Conservation (phyloP, 1,140 invertebrate species). For the Manduca sexta region DNA sequence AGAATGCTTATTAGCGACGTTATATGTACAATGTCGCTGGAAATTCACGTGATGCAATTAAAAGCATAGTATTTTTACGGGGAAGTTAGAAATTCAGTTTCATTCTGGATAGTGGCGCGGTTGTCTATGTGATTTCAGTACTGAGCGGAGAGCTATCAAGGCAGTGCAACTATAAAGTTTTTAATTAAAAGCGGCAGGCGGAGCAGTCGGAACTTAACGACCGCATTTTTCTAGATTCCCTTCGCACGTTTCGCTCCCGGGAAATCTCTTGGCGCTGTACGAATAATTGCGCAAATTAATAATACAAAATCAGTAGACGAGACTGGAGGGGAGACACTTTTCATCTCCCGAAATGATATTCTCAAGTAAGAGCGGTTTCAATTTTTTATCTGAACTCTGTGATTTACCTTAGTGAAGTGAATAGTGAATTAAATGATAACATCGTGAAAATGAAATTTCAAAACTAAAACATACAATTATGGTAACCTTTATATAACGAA, state of each 20-base stretch:
- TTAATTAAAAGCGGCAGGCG: constrained; percentile 57
- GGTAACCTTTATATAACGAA: no score
- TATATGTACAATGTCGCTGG: neutral
- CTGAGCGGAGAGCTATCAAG: constrained; percentile 19
- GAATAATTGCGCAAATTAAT: constrained; percentile 64
- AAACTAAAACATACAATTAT: no score
- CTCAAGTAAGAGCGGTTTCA: constrained; percentile 16
- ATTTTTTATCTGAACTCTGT: no score
- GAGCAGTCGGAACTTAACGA: constrained; percentile 49
- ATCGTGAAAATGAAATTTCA: no score
- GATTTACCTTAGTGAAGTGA: no score
- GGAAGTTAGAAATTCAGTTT: neutral
- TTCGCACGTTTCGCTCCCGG: constrained; percentile 35
- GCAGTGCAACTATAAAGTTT: constrained; percentile 54
- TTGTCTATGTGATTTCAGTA: constrained; percentile 22
- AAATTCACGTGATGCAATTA: constrained; percentile 4
- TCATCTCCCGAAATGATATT: constrained; percentile 22
- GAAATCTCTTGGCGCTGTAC: constrained; percentile 46
- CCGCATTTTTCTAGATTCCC: constrained; percentile 59
- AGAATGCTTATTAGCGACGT: constrained; percentile 2
- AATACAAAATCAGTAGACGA: constrained; percentile 40
- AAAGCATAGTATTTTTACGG: neutral
- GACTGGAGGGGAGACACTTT: constrained; percentile 17
- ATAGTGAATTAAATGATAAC: no score
- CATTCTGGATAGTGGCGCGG: neutral